These are phyloP conservation scores for Aphelinus certus DNA, from an alignment of 1,140 invertebrate genomes.

Conservation along the genomic window DNA sequence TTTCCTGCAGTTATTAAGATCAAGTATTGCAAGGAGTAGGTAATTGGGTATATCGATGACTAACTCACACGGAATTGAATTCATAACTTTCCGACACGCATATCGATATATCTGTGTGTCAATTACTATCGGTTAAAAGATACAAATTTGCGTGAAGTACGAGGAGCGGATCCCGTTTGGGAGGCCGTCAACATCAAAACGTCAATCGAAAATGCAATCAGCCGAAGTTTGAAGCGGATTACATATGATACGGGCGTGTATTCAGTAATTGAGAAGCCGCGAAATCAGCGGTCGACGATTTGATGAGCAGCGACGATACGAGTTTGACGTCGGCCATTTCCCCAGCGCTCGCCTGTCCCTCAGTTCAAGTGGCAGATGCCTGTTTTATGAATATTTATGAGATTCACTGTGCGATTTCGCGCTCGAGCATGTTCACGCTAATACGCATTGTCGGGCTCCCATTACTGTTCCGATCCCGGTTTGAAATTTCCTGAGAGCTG, in stretches of 20 bases:
- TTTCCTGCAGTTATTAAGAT: too few species aligned
- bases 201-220: not conserved
- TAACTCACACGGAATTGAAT: too few species aligned
- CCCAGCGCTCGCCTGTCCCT: not conserved
- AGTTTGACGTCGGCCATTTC: not conserved
- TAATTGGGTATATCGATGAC: too few species aligned
- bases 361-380: not conserved
- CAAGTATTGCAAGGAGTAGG: too few species aligned
- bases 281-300: not conserved
- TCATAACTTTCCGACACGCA: too few species aligned
- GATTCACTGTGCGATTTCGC: not conserved
- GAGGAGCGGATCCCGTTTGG: too few species aligned
- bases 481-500: too few species aligned
- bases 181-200: not conserved
- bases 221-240: not conserved
- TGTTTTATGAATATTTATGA: slow-evolving; percentile 1
- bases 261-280: not conserved
- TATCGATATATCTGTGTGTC: too few species aligned
- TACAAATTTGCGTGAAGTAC: too few species aligned
- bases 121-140: too few species aligned
- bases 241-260: not conserved
- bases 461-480: too few species aligned
- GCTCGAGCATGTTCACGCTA: not conserved
- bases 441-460: not conserved
- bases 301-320: not conserved